Conservation (phyloP, 2,113 vertebrate genomes). For the Ictalurus punctatus region DNA sequence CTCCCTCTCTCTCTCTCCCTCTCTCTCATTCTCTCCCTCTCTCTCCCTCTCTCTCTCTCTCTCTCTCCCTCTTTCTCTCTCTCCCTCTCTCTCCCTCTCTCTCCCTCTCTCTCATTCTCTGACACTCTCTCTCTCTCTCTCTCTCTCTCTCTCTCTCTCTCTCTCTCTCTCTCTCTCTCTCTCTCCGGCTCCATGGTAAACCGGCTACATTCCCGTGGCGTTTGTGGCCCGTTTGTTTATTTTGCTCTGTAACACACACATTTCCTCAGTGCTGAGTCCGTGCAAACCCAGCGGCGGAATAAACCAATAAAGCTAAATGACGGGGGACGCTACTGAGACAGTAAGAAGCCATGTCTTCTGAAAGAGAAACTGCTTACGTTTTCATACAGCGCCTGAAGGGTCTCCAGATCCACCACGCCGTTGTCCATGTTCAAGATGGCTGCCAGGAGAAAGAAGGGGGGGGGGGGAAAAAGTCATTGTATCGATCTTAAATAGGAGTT, state of each 20-base stretch:
- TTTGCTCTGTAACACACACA: slow-evolving; percentile 82
- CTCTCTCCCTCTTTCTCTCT: too few species aligned
- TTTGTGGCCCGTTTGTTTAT: slow-evolving; percentile 74
- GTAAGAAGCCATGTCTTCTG: not conserved
- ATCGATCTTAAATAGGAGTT: too few species aligned
- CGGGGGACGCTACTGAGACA: not conserved
- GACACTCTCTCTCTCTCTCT: too few species aligned
- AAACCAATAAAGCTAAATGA: not conserved
- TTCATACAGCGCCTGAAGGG: slow-evolving; percentile 94
- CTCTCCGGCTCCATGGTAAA: slow-evolving; percentile 77
- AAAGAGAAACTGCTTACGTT: slow-evolving; percentile 83
- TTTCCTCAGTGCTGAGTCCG: slow-evolving; percentile 75
- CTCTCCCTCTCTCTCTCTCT: too few species aligned
- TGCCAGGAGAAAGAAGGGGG: slow-evolving; percentile 63
- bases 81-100: too few species aligned
- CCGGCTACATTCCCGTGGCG: slow-evolving; percentile 73
- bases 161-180: not conserved
- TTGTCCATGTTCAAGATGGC: slow-evolving; percentile 97
- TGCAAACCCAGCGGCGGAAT: slow-evolving; percentile 43
- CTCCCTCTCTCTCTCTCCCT: too few species aligned
- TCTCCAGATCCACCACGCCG: slow-evolving; percentile 93
- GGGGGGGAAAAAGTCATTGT: too few species aligned
- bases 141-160: not conserved
- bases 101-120: too few species aligned
- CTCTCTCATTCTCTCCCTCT: too few species aligned